These are phyloP conservation scores for Chanos chanos DNA, from an alignment of 2,797 vertebrate genomes.

Conservation along the genomic window DNA sequence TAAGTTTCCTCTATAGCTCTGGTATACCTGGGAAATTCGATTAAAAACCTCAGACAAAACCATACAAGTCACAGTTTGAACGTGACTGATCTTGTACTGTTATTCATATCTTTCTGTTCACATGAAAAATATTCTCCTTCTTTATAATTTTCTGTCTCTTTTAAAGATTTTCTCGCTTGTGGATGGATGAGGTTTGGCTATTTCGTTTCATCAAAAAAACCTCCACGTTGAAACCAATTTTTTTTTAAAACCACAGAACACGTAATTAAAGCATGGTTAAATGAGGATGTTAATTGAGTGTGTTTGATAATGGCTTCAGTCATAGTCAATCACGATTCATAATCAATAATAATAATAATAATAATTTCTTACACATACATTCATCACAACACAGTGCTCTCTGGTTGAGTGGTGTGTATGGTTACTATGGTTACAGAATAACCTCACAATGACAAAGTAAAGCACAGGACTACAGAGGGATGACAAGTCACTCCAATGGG, in stretches of 20 bases:
- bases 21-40: conserved; percentile 28
- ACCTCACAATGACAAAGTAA: conserved; percentile 62
- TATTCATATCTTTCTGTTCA: too few relatives aligned
- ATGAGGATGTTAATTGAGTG: conserved; percentile 1
- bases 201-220: too few relatives aligned
- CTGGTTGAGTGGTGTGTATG: conserved; percentile 62
- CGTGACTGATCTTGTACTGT: too few relatives aligned
- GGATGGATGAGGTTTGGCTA: too few relatives aligned
- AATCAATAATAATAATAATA: conserved; percentile 16
- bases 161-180: too few relatives aligned
- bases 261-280: conserved; percentile 11
- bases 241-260: conserved; percentile 13
- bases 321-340: conserved; percentile 13
- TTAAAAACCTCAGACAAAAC: conserved; percentile 12
- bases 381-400: conserved; percentile 50
- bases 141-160: too few relatives aligned
- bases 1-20: conserved; percentile 24
- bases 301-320: not conserved
- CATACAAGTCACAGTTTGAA: too few relatives aligned
- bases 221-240: too few relatives aligned
- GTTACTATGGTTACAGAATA: conserved; percentile 57
- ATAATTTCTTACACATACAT: conserved; percentile 33
- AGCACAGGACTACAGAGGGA: conserved; percentile 61
- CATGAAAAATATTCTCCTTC: too few relatives aligned
- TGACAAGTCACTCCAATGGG: not conserved